These are phyloP conservation scores for Buceros bicornis DNA, from an alignment of 2,797 vertebrate genomes.

Conservation along the genomic window DNA sequence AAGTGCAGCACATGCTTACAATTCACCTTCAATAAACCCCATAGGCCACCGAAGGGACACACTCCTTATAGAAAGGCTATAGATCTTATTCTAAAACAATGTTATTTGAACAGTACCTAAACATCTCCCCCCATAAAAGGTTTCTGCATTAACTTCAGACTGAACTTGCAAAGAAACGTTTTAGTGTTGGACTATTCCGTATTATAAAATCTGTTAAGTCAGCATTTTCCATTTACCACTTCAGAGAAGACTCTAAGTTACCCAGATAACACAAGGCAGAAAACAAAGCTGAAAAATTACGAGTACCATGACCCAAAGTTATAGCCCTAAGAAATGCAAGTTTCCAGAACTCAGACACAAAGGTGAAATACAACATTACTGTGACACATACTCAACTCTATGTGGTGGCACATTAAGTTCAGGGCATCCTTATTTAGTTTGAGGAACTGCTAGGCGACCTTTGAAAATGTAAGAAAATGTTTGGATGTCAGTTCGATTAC, in stretches of 20 bases:
- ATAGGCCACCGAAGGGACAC: not conserved
- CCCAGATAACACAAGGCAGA: not conserved
- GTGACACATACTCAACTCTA: not conserved
- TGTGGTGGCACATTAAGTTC: not conserved
- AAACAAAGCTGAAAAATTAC: not conserved
- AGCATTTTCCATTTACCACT: not conserved
- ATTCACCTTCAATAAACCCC: not conserved
- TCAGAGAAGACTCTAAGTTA: not conserved
- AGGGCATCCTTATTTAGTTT: not conserved
- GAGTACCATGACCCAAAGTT: not conserved
- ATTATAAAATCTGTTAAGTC: not conserved
- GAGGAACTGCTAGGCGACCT: not conserved
- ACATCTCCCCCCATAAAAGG: not conserved
- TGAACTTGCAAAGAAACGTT: not conserved
- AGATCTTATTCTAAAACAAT: not conserved
- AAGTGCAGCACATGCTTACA: not conserved
- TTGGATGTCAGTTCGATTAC: not conserved
- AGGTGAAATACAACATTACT: not conserved
- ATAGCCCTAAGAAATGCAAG: not conserved
- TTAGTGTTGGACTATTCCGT: not conserved
- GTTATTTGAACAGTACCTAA: not conserved
- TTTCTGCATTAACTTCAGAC: not conserved
- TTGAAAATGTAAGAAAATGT: not conserved
- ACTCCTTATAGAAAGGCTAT: accelerated
- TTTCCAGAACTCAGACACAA: not conserved